Conservation (phyloP, 2,113 vertebrate genomes). For the Tautogolabrus adspersus region DNA sequence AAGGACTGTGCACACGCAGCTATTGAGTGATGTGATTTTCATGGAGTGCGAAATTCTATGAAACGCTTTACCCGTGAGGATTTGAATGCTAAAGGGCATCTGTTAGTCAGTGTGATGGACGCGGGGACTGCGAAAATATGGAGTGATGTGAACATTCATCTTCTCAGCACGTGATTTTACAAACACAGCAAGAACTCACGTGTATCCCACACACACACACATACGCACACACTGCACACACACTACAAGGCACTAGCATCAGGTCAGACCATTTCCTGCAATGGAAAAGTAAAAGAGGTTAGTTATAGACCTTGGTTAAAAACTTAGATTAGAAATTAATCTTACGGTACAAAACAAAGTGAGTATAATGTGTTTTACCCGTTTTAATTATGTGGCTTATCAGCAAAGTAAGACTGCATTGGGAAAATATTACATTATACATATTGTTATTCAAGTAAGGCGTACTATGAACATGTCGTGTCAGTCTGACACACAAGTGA, state of each 20-base stretch:
- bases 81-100: not conserved
- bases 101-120: not conserved
- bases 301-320: not conserved
- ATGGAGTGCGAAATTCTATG: not conserved
- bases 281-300: not conserved
- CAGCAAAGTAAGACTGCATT: too few relatives aligned
- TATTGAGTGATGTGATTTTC: not conserved
- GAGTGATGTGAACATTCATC: not conserved
- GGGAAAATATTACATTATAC: too few relatives aligned
- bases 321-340: too few relatives aligned
- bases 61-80: not conserved
- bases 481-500: not conserved
- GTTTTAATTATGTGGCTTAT: too few relatives aligned
- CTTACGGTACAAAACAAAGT: too few relatives aligned
- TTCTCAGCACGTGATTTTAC: not conserved
- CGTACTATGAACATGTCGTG: not conserved
- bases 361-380: too few relatives aligned
- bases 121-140: not conserved
- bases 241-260: not conserved
- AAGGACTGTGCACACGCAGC: not conserved
- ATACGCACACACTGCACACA: not conserved
- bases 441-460: too few relatives aligned
- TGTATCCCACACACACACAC: not conserved
- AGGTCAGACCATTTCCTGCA: conserved; percentile 5
- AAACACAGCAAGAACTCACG: not conserved